These are phyloP conservation scores for Lepisosteus osseus DNA, from an alignment of 2,113 vertebrate species.

Conservation along the genomic window DNA sequence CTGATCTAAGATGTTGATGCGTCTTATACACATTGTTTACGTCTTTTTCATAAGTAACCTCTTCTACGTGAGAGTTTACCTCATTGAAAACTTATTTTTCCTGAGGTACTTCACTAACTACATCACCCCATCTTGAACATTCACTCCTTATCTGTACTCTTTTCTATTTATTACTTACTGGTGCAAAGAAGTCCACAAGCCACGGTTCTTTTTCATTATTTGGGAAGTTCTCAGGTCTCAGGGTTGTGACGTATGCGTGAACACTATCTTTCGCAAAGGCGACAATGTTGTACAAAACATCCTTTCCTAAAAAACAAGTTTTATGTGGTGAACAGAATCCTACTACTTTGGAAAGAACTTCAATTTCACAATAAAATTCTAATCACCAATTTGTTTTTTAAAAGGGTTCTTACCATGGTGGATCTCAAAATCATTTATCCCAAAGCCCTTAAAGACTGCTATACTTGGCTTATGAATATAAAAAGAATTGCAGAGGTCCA, in stretches of 20 bases:
- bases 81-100: no score
- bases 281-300: conserved; percentile 87
- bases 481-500: conserved; percentile 73
- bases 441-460: conserved; percentile 92
- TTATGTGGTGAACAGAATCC: no score
- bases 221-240: conserved; percentile 92
- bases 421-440: conserved; percentile 89
- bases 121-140: no score
- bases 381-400: not conserved
- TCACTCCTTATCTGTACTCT: no score
- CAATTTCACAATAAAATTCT: not conserved
- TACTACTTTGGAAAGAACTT: no score
- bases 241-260: conserved; percentile 85
- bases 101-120: no score
- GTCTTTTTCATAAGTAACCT: no score
- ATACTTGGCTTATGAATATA: conserved; percentile 87
- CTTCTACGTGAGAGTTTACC: no score
- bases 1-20: no score
- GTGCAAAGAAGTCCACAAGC: conserved; percentile 97
- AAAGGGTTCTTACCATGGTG: conserved; percentile 79
- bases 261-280: conserved; percentile 94
- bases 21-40: no score
- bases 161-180: conserved; percentile 63
- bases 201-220: conserved; percentile 86
- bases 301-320: conserved; percentile 73